Base-by-base conservation (phyloP, 2,888 invertebrate genomes). In the Drosophila pseudotakahashii region DNA sequence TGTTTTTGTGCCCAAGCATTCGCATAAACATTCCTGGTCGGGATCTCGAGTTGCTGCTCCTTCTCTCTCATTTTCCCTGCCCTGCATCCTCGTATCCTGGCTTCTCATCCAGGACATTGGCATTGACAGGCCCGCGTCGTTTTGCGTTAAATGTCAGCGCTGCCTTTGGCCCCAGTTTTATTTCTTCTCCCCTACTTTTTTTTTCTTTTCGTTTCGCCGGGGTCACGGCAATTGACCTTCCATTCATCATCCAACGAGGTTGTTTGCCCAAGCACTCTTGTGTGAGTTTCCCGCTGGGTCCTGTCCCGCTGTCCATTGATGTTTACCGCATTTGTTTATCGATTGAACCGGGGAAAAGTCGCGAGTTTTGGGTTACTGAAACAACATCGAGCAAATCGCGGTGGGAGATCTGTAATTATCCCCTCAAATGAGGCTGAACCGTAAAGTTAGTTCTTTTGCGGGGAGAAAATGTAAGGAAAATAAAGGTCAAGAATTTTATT, bases 211-310 rank as follows among this genome's bases (percentile, higher is more conserved):
- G 19, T 47, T 41, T 26, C 41, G 57, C 47, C 68, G 68, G 84
- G 84, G 78, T 86, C 84, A 83, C 69, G 81, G 67, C 87, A 83
- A 84, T 84, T 84, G 84, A 84, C 84, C 84, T 83, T 86, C 81
- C 79, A 84, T 83, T 81, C 84, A 84, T 86, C 79, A 81, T 26
- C 52, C 44, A 39, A 74, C 41, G 59, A 63, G 79, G 79, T 79
- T 81, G 81, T 84, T 82, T 84, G 75, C 78, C 63, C 37, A 76
- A 81, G 67, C 73, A 59, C 75, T 75, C 69, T 69, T 61, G 41
- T 14, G 52, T 26, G 55, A 39, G 57, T 62, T 52, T 62, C 45
- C 62, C 69, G 70, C 70, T 41, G 70, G 50, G 62, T 37, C 51
- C 26, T 19, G 14, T 55, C 48, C 62, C 44, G 39, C 32, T 68